These are phyloP conservation scores for Stegastes partitus DNA, from an alignment of 2,113 vertebrate genomes.

Conservation along the genomic window DNA sequence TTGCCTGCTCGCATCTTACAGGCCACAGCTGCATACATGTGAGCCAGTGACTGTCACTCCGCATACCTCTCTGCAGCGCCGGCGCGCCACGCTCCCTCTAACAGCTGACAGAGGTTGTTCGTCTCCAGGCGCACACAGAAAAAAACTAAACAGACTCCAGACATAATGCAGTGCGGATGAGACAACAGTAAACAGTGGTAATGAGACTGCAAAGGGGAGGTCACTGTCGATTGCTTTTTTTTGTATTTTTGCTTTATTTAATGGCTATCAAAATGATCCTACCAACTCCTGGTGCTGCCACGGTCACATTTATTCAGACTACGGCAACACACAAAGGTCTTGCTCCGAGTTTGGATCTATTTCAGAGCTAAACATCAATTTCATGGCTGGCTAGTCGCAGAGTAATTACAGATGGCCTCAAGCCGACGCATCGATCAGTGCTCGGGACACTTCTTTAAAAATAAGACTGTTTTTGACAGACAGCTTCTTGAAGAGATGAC, in stretches of 20 bases:
- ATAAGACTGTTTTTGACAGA: constrained; percentile 62
- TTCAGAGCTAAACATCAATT: constrained; percentile 78
- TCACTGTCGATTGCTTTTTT: constrained; percentile 8
- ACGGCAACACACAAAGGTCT: constrained; percentile 34
- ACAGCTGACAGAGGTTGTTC: constrained; percentile 64
- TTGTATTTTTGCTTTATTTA: constrained; percentile 12
- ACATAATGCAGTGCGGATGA: background rate
- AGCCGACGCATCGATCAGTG: constrained; percentile 65
- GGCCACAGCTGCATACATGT: constrained; percentile 57
- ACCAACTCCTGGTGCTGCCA: constrained; percentile 6
- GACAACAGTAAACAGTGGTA: constrained; percentile 17
- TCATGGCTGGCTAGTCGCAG: constrained; percentile 70
- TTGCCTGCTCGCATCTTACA: constrained; percentile 63
- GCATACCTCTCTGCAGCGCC: constrained; percentile 52
- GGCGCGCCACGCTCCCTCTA: constrained; percentile 31
- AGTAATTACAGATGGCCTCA: constrained; percentile 71
- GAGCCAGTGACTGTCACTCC: constrained; percentile 62
- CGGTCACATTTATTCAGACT: constrained; percentile 17
- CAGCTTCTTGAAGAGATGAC: constrained; percentile 41
- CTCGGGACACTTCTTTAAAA: constrained; percentile 50
- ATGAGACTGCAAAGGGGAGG: constrained; percentile 17
- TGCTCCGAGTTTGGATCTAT: constrained; percentile 62
- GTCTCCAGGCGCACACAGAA: constrained; percentile 3
- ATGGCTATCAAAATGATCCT: constrained; percentile 13
- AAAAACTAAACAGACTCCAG: constrained; percentile 1